Percentiles rank a stretch among this genome's conserved stretches.
These are phyloP conservation scores for Sitta europaea DNA, from an alignment of 2,113 vertebrate species.

Conservation along the genomic window DNA sequence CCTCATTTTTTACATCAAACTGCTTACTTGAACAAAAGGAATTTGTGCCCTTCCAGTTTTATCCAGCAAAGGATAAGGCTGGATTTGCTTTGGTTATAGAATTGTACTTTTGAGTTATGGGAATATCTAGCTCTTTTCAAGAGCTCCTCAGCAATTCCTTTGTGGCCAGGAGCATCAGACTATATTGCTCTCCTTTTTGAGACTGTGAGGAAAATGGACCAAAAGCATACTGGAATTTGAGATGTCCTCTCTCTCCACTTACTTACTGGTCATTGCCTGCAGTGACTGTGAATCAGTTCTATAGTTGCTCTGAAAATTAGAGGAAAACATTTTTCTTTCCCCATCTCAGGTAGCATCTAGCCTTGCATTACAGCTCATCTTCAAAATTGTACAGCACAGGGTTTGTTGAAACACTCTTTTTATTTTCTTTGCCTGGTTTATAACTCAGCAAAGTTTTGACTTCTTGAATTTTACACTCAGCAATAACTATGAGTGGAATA, in stretches of 20 bases:
- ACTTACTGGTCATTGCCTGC: background rate
- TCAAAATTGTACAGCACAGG: background rate
- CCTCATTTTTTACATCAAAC: background rate
- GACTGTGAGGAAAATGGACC: background rate
- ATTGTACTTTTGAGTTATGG: background rate
- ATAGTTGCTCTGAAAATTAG: background rate
- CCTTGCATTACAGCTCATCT: background rate
- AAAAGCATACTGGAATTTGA: background rate
- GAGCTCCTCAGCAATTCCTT: background rate
- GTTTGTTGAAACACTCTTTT: background rate
- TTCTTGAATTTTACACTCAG: background rate
- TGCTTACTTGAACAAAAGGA: background rate
- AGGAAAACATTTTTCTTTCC: background rate
- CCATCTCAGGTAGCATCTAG: background rate
- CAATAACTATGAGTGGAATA: background rate
- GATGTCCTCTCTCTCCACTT: background rate
- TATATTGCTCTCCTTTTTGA: background rate
- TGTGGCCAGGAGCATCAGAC: background rate
- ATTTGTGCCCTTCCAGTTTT: background rate
- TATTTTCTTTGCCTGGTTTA: background rate
- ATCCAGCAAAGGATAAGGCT: background rate
- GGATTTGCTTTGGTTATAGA: background rate
- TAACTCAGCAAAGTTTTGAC: background rate
- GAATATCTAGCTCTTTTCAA: background rate
- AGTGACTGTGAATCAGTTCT: background rate